Percentiles rank a stretch among this genome's conserved stretches.
These are phyloP conservation scores for Carcharodon carcharias DNA, from an alignment of 2,797 vertebrate genomes.

Conservation along the genomic window DNA sequence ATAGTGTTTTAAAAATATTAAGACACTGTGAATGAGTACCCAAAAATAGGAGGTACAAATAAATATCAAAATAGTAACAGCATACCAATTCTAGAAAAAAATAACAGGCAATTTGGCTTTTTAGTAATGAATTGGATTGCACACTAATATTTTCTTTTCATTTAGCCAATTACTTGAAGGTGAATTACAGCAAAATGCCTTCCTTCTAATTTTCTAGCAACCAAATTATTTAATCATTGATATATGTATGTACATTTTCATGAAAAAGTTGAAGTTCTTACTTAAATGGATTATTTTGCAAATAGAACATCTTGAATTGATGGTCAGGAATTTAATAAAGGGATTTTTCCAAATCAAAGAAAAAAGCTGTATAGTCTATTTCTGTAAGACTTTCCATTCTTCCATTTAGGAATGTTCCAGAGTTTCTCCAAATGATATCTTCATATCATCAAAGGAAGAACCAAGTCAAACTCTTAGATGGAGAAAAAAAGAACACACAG, in stretches of 20 bases:
- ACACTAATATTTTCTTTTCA: slow-evolving; percentile 46
- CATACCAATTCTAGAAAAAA: slow-evolving; percentile 9
- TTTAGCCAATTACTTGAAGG: slow-evolving; percentile 38
- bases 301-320: slow-evolving; percentile 50
- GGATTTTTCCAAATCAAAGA: slow-evolving; percentile 27
- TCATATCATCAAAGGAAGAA: slow-evolving; percentile 51
- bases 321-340: slow-evolving; percentile 47
- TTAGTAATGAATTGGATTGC: slow-evolving; percentile 12
- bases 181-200: slow-evolving; percentile 52
- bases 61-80: slow-evolving; percentile 27
- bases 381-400: slow-evolving; percentile 41
- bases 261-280: slow-evolving; percentile 48
- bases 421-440: slow-evolving; percentile 42
- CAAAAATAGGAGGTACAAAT: slow-evolving; percentile 19
- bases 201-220: slow-evolving; percentile 50
- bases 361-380: slow-evolving; percentile 1
- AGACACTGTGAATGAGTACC: not conserved
- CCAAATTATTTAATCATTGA: slow-evolving; percentile 55
- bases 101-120: not conserved
- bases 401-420: slow-evolving; percentile 49
- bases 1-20: slow-evolving; percentile 32
- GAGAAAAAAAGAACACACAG: slow-evolving; percentile 57
- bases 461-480: slow-evolving; percentile 34
- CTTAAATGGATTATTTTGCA: slow-evolving; percentile 47
- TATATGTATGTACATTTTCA: slow-evolving; percentile 54